Conservation (phyloP, 1,140 invertebrate species). For the Subanguina moxae region DNA sequence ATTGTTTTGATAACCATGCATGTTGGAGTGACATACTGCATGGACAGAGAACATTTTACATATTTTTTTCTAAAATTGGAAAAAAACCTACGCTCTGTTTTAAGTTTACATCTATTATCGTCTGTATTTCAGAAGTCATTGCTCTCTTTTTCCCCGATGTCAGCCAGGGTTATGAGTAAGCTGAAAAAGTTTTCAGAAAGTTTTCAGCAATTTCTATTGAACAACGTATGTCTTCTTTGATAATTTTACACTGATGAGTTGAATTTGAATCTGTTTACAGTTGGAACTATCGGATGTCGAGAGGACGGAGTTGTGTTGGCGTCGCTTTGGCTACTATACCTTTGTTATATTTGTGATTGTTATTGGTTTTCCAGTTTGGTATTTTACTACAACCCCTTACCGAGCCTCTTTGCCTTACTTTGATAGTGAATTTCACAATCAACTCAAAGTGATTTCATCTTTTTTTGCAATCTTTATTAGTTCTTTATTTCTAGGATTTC, state of each 20-base stretch:
- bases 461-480: background rate
- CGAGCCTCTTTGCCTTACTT: conserved; percentile 27
- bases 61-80: conserved; percentile 1
- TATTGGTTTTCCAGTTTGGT: conserved; percentile 43
- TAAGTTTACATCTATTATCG: too few species aligned
- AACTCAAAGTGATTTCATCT: background rate
- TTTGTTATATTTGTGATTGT: conserved; percentile 30
- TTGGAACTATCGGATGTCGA: conserved; percentile 7
- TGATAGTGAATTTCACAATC: conserved; percentile 1
- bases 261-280: conserved; percentile 8
- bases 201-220: conserved; percentile 8
- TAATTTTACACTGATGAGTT: background rate
- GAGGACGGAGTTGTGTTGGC: conserved; percentile 16
- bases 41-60: conserved; percentile 10
- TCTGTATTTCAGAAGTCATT: too few species aligned
- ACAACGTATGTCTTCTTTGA: background rate
- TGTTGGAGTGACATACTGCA: background rate
- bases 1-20: conserved; percentile 1
- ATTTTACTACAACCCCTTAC: conserved; percentile 44
- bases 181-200: background rate
- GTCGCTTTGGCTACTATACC: conserved; percentile 21
- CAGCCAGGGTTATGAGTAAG: background rate
- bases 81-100: background rate
- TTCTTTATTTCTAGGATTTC: too few species aligned
- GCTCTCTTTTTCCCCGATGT: too few species aligned